A percentile compares a stretch with the other conserved stretches of the same genome.
Conservation (phyloP, 1,140 invertebrate genomes). For the Holcopasites calliopsidis region DNA sequence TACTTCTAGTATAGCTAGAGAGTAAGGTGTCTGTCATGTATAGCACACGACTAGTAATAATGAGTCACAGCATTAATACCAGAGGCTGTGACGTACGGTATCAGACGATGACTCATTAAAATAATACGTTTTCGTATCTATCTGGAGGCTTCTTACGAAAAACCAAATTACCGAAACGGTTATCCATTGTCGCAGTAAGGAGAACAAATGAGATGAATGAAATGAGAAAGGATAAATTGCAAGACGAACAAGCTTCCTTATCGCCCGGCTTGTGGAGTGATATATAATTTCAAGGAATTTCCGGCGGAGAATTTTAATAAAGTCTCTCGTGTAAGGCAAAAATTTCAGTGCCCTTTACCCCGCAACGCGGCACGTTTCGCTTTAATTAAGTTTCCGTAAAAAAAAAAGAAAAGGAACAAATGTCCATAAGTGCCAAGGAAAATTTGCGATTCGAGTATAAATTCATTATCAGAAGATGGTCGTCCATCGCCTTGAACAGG, state of each 20-base stretch:
- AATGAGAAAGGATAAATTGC: background rate
- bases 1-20: too few species aligned
- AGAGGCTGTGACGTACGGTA: background rate
- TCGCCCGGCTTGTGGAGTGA: slow-evolving; percentile 7
- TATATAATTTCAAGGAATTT: slow-evolving; percentile 17
- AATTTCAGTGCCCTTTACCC: slow-evolving; percentile 28
- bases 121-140: background rate
- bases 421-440: too few species aligned
- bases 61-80: background rate
- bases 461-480: background rate
- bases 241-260: background rate
- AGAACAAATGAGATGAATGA: background rate
- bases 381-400: slow-evolving; percentile 12
- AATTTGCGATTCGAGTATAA: background rate
- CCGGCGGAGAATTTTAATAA: slow-evolving; percentile 31
- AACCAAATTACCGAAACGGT: background rate
- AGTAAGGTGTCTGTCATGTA: background rate
- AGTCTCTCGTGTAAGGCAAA: slow-evolving; percentile 24
- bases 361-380: background rate
- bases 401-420: background rate
- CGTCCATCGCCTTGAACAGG: background rate
- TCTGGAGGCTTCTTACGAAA: background rate
- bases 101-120: background rate
- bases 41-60: background rate
- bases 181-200: background rate